These are phyloP conservation scores for Amphimallon solstitiale DNA, from an alignment of 2,888 invertebrate genomes.

Conservation along the genomic window DNA sequence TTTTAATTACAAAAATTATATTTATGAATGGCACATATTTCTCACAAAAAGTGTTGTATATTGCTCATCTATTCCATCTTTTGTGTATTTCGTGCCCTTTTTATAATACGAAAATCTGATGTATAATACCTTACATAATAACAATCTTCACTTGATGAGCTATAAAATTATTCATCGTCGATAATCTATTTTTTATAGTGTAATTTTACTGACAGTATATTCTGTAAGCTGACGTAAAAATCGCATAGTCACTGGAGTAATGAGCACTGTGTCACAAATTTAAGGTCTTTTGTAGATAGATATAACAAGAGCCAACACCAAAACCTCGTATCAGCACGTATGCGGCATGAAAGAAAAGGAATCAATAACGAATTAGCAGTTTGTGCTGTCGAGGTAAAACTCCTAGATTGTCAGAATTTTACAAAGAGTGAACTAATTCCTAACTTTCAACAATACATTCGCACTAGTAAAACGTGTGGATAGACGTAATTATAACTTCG, in stretches of 20 bases:
- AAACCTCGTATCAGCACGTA: constrained; percentile 1
- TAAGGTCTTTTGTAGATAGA: background rate
- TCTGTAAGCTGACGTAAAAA: background rate
- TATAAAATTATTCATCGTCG: background rate
- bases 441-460: constrained; percentile 6
- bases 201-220: background rate
- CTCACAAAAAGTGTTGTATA: no score
- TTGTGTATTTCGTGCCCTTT: no score
- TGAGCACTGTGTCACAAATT: background rate
- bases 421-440: background rate
- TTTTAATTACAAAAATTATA: no score
- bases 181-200: background rate
- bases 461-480: background rate
- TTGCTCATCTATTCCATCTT: no score
- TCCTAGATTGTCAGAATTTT: background rate
- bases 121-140: no score
- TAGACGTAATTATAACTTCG: constrained; percentile 23
- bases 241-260: constrained; percentile 9
- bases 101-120: no score
- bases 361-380: constrained; percentile 15
- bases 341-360: constrained; percentile 10
- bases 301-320: constrained; percentile 10
- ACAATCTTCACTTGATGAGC: no score
- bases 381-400: background rate
- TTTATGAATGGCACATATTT: no score